Conservation (phyloP, 2,113 vertebrate genomes). For the Nipponia nippon region DNA sequence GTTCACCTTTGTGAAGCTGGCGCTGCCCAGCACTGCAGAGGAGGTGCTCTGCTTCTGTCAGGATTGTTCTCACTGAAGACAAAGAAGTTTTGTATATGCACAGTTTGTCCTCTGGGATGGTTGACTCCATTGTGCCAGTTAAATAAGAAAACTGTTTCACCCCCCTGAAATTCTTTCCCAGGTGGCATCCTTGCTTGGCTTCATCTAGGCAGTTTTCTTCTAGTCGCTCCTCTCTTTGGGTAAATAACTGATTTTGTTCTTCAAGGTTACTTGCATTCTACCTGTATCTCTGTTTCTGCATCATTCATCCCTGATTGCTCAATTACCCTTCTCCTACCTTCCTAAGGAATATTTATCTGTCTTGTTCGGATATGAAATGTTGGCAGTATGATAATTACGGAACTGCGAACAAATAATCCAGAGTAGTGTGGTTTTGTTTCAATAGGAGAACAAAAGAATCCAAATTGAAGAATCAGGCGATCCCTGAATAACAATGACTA, state of each 20-base stretch:
- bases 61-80: not conserved
- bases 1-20: not conserved
- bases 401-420: conserved; percentile 29
- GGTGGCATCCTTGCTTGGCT: not conserved
- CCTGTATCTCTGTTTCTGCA: not conserved
- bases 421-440: not conserved
- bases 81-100: not conserved
- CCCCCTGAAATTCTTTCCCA: not conserved
- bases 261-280: conserved; percentile 16
- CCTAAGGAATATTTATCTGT: conserved; percentile 28
- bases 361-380: not conserved
- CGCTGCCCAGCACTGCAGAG: not conserved
- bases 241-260: not conserved
- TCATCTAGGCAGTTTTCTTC: not conserved
- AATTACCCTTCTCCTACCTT: conserved; percentile 26
- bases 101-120: not conserved
- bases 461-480: not conserved
- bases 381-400: not conserved
- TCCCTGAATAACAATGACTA: not conserved
- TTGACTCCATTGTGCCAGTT: not conserved
- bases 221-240: not conserved
- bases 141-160: not conserved
- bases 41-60: not conserved
- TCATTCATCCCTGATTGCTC: conserved; percentile 44
- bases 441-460: not conserved